Conservation (phyloP, 2,797 vertebrate genomes). For the Coilia nasus region DNA sequence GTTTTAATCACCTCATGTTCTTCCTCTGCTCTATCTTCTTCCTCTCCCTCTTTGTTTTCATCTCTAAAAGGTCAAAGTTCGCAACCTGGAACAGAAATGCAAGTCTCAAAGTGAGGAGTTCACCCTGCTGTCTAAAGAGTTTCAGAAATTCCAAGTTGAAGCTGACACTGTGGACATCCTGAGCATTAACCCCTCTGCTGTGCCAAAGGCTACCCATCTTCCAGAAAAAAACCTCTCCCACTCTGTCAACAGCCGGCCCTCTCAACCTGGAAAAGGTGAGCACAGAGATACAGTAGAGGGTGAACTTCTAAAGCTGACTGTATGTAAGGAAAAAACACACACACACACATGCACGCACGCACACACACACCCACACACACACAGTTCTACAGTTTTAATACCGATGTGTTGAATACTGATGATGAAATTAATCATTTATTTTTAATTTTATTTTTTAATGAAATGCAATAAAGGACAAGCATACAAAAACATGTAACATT, state of each 20-base stretch:
- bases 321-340: background rate
- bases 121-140: slow-evolving; percentile 84
- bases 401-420: too few species aligned
- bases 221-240: slow-evolving; percentile 69
- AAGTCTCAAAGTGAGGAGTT: slow-evolving; percentile 87
- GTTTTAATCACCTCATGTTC: background rate
- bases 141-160: slow-evolving; percentile 82
- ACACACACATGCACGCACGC: too few species aligned
- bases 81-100: slow-evolving; percentile 90
- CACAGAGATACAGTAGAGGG: background rate
- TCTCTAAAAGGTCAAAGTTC: slow-evolving; percentile 84
- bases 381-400: too few species aligned
- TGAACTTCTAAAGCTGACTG: background rate
- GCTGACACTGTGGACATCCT: slow-evolving; percentile 76
- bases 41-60: slow-evolving; percentile 23
- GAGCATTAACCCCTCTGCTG: slow-evolving; percentile 53
- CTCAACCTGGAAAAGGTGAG: slow-evolving; percentile 80
- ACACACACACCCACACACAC: too few species aligned
- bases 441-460: too few species aligned
- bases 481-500: too few species aligned
- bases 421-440: too few species aligned
- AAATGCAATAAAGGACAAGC: too few species aligned
- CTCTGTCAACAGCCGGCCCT: slow-evolving; percentile 77
- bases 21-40: slow-evolving; percentile 8
- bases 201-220: slow-evolving; percentile 54